Evolutionary conservation across 2,113 vertebrate species (phyloP).

Genomic region (Triplophysa tibetana): DNA sequence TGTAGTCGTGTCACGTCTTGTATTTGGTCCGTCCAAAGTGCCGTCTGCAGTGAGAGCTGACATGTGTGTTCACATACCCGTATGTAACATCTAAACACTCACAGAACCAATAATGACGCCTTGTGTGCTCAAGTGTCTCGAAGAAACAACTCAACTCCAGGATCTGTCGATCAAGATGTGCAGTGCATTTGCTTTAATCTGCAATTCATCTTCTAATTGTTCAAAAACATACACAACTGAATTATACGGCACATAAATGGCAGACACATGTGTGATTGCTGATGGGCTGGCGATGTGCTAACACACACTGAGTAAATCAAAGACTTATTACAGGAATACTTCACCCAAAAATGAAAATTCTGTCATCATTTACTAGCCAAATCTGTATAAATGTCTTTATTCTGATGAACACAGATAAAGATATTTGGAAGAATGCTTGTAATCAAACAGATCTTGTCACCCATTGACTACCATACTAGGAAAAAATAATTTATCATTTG

Average conservation of each 20-base stretch:
- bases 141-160: slow-evolving; percentile 9
- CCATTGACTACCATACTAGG: too few relatives aligned
- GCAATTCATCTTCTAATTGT: background rate
- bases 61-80: background rate
- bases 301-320: background rate
- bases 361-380: too few relatives aligned
- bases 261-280: background rate
- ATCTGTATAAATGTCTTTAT: too few relatives aligned
- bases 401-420: too few relatives aligned
- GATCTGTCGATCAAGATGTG: background rate
- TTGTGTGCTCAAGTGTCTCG: slow-evolving; percentile 20
- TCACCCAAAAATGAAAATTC: too few relatives aligned
- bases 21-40: background rate
- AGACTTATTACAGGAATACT: background rate
- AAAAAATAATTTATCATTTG: too few relatives aligned
- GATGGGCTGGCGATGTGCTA: background rate
- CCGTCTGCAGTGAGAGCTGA: slow-evolving; percentile 29
- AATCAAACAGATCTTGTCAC: too few relatives aligned
- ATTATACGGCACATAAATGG: background rate
- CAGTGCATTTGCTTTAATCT: background rate
- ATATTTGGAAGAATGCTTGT: too few relatives aligned
- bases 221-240: background rate
- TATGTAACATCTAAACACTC: slow-evolving; percentile 6
- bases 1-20: background rate
- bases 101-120: slow-evolving; percentile 39